Percentiles rank a stretch among this genome's conserved stretches.
Evolutionary conservation across 2,113 vertebrate genomes (phyloP).

Genomic region (Ptilonorhynchus violaceus): DNA sequence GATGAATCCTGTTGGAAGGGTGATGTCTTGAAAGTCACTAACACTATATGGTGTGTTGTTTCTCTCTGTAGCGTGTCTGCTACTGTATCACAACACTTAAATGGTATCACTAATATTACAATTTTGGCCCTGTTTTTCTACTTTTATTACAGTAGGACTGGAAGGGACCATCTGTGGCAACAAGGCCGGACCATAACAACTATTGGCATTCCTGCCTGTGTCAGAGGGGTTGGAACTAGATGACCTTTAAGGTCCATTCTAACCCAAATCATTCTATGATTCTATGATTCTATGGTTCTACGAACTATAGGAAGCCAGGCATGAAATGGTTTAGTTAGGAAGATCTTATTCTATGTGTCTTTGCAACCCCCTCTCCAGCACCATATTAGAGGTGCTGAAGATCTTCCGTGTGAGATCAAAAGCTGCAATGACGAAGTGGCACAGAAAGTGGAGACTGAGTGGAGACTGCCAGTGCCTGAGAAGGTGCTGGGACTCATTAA

Average conservation of each 20-base stretch:
- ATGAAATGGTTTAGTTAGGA: neutral
- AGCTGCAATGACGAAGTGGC: neutral
- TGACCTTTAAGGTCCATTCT: neutral
- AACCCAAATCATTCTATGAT: neutral
- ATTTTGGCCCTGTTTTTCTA: neutral
- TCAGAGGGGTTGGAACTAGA: neutral
- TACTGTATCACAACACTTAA: neutral
- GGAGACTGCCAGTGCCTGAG: neutral
- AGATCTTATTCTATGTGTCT: neutral
- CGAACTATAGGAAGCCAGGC: neutral
- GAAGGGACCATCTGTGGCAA: neutral
- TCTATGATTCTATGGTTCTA: neutral
- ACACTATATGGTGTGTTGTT: neutral
- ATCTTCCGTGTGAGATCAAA: neutral
- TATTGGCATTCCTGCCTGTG: neutral
- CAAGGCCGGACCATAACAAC: neutral
- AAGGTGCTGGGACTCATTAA: neutral
- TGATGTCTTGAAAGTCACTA: neutral
- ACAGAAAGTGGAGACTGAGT: neutral
- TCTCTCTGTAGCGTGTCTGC: neutral
- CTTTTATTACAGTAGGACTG: neutral
- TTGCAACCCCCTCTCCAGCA: neutral
- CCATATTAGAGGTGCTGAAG: neutral
- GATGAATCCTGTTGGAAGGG: neutral
- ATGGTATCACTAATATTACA: neutral